A percentile compares a stretch with the other conserved stretches of the same genome.
These are phyloP conservation scores for Galbula dea DNA, from an alignment of 2,113 vertebrate species.

Conservation along the genomic window DNA sequence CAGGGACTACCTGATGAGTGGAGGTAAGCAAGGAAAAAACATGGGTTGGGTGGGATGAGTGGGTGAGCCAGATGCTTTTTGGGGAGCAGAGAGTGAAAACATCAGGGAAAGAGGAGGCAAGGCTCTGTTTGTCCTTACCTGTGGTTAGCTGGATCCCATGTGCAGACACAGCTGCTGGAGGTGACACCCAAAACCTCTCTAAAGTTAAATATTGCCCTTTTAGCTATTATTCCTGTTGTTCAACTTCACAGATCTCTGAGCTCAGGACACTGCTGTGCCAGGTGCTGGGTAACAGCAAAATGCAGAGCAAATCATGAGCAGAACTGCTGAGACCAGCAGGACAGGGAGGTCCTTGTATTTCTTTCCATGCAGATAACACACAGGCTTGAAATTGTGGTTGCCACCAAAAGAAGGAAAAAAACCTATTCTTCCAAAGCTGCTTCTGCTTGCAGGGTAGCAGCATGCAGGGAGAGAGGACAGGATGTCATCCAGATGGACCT, in stretches of 20 bases:
- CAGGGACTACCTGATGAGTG: slow-evolving; percentile 88
- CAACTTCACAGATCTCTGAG: not conserved
- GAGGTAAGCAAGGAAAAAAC: slow-evolving; percentile 69
- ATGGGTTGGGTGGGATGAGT: fast-evolving
- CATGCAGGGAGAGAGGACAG: not conserved
- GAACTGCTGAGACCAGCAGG: not conserved
- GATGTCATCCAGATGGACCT: too few relatives aligned
- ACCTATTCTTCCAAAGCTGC: not conserved
- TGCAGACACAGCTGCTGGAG: not conserved
- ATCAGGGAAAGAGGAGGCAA: not conserved
- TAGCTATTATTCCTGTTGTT: not conserved
- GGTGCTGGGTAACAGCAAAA: not conserved
- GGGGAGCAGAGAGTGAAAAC: not conserved
- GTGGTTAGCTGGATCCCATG: fast-evolving
- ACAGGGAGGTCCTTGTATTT: not conserved
- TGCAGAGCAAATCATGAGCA: not conserved
- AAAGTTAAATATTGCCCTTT: not conserved
- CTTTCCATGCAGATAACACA: not conserved
- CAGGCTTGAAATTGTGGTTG: not conserved
- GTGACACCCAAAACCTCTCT: not conserved
- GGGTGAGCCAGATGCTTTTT: not conserved
- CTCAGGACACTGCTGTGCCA: not conserved
- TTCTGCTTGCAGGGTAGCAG: not conserved
- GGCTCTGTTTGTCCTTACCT: not conserved
- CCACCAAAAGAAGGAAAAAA: not conserved